Evolutionary conservation across 2,888 invertebrate species (phyloP).

Genomic region (Diplolepis rosae): DNA sequence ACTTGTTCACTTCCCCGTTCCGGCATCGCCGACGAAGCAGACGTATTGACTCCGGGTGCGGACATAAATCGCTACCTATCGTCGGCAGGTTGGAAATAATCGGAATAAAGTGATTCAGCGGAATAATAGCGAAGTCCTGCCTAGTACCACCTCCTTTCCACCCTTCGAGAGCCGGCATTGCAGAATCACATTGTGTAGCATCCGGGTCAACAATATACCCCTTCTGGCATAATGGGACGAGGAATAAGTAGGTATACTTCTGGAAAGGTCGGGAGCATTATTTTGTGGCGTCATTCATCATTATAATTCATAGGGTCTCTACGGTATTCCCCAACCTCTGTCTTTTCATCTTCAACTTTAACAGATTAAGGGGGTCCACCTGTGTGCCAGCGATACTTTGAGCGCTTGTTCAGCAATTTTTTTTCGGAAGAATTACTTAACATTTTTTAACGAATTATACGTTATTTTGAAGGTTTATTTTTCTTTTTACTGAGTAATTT

Average conservation of each 20-base stretch:
- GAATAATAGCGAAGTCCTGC: slow-evolving; percentile 56
- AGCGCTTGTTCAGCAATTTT: no score
- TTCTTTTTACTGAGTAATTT: no score
- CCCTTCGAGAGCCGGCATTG: slow-evolving; percentile 32
- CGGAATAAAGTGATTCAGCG: slow-evolving; percentile 64
- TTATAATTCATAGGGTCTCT: slow-evolving; percentile 50
- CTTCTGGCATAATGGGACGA: slow-evolving; percentile 58
- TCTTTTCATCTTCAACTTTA: slow-evolving; percentile 30
- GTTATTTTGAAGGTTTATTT: no score
- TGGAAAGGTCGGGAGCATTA: slow-evolving; percentile 51
- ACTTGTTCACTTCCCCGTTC: slow-evolving; percentile 34
- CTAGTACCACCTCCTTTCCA: slow-evolving; percentile 29
- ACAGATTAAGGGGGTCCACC: no score
- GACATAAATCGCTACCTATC: slow-evolving; percentile 57
- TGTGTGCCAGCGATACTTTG: no score
- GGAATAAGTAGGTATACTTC: slow-evolving; percentile 60
- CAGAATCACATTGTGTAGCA: slow-evolving; percentile 59
- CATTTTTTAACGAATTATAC: no score
- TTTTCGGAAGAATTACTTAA: no score
- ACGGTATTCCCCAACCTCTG: slow-evolving; percentile 7
- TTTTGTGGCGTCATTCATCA: slow-evolving; percentile 63
- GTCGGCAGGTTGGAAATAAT: slow-evolving; percentile 63
- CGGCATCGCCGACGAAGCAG: slow-evolving; percentile 36
- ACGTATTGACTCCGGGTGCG: slow-evolving; percentile 29
- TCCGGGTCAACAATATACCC: slow-evolving; percentile 64